Percentiles rank a stretch among this genome's conserved stretches.
phyloP scores from a whole-genome alignment of 2,113 vertebrate genomes.

The Salvelinus sp. region DNA sequence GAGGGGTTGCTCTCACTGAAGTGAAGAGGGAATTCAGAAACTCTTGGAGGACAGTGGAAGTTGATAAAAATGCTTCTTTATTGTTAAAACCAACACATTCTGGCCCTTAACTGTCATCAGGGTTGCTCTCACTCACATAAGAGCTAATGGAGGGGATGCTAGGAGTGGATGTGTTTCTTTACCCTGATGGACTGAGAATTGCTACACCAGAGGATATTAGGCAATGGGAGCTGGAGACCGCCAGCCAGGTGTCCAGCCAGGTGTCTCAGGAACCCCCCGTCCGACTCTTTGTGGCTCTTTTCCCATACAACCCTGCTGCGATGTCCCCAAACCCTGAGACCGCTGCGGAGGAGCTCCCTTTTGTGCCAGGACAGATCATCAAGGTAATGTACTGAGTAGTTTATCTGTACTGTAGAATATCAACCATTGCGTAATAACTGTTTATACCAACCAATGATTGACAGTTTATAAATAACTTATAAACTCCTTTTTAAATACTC shows the following conservation, averaged over 20 bases:
- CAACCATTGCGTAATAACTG: no score
- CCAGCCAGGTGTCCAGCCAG: slow-evolving; percentile 40
- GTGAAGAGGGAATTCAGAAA: no score
- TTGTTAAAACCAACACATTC: no score
- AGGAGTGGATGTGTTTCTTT: slow-evolving; percentile 71
- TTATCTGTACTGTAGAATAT: no score
- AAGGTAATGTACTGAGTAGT: slow-evolving; percentile 75
- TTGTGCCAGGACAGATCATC: slow-evolving; percentile 91
- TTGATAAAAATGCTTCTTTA: no score
- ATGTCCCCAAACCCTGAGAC: slow-evolving; percentile 95
- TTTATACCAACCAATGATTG: no score
- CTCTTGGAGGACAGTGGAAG: no score
- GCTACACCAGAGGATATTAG: slow-evolving; percentile 56
- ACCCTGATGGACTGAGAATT: slow-evolving; percentile 63
- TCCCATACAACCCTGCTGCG: slow-evolving; percentile 89
- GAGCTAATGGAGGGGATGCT: slow-evolving; percentile 56
- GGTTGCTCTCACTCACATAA: slow-evolving; percentile 13
- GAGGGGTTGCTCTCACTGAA: background rate
- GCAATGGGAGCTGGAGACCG: slow-evolving; percentile 62
- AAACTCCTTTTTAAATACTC: no score
- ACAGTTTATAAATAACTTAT: no score
- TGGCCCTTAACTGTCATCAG: background rate
- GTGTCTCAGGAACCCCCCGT: slow-evolving; percentile 46
- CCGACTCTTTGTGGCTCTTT: slow-evolving; percentile 90
- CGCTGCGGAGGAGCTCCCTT: slow-evolving; percentile 91